These are phyloP conservation scores for Rachycentron canadum DNA, from an alignment of 2,797 vertebrate species.

Conservation along the genomic window DNA sequence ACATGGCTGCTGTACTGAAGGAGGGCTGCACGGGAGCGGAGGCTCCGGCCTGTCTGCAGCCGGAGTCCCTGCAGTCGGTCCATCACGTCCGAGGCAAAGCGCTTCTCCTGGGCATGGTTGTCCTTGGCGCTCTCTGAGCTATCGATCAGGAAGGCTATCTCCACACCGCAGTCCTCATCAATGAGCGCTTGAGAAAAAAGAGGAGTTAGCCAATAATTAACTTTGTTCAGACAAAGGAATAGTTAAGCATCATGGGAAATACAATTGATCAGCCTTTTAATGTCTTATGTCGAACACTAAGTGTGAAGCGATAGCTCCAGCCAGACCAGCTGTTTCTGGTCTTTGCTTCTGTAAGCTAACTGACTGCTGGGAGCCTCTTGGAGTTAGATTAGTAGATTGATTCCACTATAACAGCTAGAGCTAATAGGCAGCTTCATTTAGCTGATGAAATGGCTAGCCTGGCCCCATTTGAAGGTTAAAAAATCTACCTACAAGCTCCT, in stretches of 20 bases:
- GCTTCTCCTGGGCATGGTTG: constrained; percentile 91
- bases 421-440: too few relatives aligned
- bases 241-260: background rate
- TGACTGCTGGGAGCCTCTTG: background rate
- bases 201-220: background rate
- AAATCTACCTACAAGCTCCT: too few relatives aligned
- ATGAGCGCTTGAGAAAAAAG: constrained; percentile 52
- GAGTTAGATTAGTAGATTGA: background rate
- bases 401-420: too few relatives aligned
- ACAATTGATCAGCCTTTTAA: background rate
- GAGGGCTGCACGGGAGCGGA: constrained; percentile 88
- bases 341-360: background rate
- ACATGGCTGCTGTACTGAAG: constrained; percentile 95
- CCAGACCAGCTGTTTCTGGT: too few relatives aligned
- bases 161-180: constrained; percentile 88
- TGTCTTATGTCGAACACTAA: too few relatives aligned
- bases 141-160: constrained; percentile 92
- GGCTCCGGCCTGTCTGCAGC: constrained; percentile 83
- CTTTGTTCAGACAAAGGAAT: background rate
- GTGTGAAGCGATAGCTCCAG: too few relatives aligned
- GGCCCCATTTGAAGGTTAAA: too few relatives aligned
- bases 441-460: too few relatives aligned
- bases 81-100: constrained; percentile 85
- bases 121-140: constrained; percentile 93
- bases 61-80: constrained; percentile 85